Evolutionary conservation across 1,140 invertebrate genomes (phyloP).

Genomic region (Myzus persicae): DNA sequence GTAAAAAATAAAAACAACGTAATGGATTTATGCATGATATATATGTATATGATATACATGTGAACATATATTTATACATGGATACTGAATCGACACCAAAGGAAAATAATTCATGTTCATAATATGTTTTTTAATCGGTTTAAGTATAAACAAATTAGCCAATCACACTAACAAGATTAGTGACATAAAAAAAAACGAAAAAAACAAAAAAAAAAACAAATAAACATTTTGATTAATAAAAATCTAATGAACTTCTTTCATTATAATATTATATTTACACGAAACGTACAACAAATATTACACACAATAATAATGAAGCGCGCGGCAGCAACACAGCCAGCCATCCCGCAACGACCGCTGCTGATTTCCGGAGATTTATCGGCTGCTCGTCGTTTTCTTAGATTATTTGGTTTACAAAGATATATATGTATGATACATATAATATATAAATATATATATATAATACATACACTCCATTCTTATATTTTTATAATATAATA

Average conservation of each 20-base stretch:
- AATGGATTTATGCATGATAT: neutral
- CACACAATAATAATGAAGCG: neutral
- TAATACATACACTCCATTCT: neutral
- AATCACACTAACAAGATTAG: constrained; percentile 38
- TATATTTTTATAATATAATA: neutral
- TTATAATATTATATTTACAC: constrained; percentile 49
- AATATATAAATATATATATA: neutral
- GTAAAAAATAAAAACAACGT: neutral
- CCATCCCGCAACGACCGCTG: neutral
- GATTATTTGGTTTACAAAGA: constrained; percentile 18
- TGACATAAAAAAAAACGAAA: constrained; percentile 21
- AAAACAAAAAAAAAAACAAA: constrained; percentile 27
- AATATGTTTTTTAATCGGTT: constrained; percentile 38
- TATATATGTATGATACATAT: neutral
- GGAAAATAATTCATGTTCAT: neutral
- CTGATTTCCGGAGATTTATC: neutral
- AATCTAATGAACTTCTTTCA: constrained; percentile 44
- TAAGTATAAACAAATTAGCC: constrained; percentile 45
- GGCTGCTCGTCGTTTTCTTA: neutral
- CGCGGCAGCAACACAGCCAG: neutral
- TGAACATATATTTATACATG: neutral
- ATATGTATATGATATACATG: neutral
- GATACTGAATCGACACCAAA: neutral
- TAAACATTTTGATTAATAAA: constrained; percentile 30
- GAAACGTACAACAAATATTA: constrained; percentile 47